Evolutionary conservation across 1,140 invertebrate genomes (phyloP), one percentile per base, ranked within the genome.

Genomic region (Oreohelix idahoensis): DNA sequence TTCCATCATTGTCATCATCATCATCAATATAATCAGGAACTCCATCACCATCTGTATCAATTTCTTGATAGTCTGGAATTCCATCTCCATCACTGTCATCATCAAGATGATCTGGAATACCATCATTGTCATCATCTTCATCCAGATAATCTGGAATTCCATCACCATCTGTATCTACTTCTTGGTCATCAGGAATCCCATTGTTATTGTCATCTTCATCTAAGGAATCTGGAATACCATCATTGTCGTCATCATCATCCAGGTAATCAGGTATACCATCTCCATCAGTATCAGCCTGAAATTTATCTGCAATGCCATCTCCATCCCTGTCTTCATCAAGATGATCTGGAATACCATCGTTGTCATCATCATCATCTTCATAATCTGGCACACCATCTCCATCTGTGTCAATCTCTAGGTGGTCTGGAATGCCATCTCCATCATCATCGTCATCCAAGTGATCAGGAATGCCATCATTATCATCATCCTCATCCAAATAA

Each of bases 341-440:
- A 78, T 88, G 29, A 84, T 92, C 89, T 29, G 89, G 89, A 29
- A 90, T 91, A 23, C 88, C 88, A 84, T 91, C 89, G 66, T 83
- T 81, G 81, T 90, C 89, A 36, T 83, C 83, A 77, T 89, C 88
- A n/a, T 88, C 84, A 80, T 90, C 88, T 2, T 87, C 58, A 84
- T 89, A 49, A 74, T 91, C 87, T 23, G 89, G 87, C 74, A 91
- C 89, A 38, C 90, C 91, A 84, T 92, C 90, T 45, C 87, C 88
- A 76, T 92, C 90, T 42, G 69, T 77, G 86, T 91, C 90, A 23
- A 83, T 75, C 35, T 91, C 90, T 36, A 75, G 26, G 66, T 90
- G 36, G 83, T 91, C 88, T 10, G 90, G 89, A 81, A 91, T 91
- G 8, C 91, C 91, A 84, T 90, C 88, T 26, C 88, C 89, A 83